Conservation (phyloP, 1,140 invertebrate species). For the Hestina assimilis region DNA sequence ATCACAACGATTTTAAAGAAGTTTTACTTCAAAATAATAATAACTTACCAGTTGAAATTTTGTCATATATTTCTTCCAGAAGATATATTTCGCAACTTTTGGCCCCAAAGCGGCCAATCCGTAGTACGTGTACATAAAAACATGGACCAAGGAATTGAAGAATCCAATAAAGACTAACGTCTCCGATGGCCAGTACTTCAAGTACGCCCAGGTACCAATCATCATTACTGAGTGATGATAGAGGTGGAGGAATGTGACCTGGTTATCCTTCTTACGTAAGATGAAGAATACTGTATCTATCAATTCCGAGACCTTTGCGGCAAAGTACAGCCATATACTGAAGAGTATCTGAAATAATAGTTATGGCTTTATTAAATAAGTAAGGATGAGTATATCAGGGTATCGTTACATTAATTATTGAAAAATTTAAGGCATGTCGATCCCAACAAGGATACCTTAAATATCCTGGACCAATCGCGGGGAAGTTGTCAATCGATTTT, state of each 20-base stretch:
- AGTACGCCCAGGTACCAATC: conserved; percentile 93
- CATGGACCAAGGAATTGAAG: conserved; percentile 95
- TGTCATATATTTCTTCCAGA: conserved; percentile 97
- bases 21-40: too few species aligned
- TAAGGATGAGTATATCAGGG: background rate
- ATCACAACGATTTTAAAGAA: too few species aligned
- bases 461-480: too few species aligned
- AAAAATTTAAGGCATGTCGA: too few species aligned
- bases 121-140: conserved; percentile 96
- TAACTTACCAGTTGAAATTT: conserved; percentile 89
- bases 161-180: conserved; percentile 93
- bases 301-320: conserved; percentile 58
- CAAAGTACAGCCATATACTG: conserved; percentile 51
- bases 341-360: conserved; percentile 46
- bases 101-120: conserved; percentile 93
- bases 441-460: too few species aligned
- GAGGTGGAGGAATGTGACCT: conserved; percentile 94
- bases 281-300: conserved; percentile 95
- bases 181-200: conserved; percentile 64
- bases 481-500: too few species aligned
- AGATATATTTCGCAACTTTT: conserved; percentile 91
- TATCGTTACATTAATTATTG: too few species aligned
- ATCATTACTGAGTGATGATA: conserved; percentile 97
- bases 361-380: background rate
- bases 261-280: conserved; percentile 93